Evolutionary conservation across 2,888 invertebrate genomes (phyloP).

Genomic region (Agrochola litura): DNA sequence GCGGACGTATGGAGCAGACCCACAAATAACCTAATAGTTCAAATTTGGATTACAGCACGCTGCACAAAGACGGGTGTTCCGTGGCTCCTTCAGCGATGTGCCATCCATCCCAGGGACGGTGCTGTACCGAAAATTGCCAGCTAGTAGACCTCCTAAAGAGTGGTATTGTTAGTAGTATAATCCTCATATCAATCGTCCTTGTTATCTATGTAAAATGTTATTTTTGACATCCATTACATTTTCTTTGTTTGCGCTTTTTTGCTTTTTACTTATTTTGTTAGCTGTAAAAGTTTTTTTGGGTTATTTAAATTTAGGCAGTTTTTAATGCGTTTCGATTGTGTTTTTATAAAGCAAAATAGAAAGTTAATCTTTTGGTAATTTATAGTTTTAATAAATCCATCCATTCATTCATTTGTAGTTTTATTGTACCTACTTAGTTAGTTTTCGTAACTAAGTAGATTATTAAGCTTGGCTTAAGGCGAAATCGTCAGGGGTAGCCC

Average conservation of each 20-base stretch:
- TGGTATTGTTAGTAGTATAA: conserved; percentile 83
- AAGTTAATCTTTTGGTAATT: conserved; percentile 26
- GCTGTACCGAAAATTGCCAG: conserved; percentile 84
- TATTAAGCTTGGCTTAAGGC: background rate
- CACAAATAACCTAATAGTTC: conserved; percentile 17
- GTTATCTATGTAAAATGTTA: conserved; percentile 42
- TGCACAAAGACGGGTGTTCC: conserved; percentile 86
- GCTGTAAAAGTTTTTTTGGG: background rate
- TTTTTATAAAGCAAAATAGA: background rate
- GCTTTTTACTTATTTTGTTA: background rate
- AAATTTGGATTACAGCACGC: conserved; percentile 69
- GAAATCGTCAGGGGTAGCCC: too few species aligned
- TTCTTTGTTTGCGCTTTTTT: background rate
- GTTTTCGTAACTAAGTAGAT: background rate
- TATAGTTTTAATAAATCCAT: conserved; percentile 39
- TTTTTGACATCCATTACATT: conserved; percentile 40
- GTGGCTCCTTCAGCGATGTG: conserved; percentile 85
- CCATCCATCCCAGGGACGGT: conserved; percentile 90
- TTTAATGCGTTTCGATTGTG: background rate
- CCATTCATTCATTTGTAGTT: conserved; percentile 44
- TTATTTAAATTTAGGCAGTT: background rate
- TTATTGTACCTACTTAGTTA: conserved; percentile 22
- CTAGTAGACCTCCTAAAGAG: conserved; percentile 79
- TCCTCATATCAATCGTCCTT: conserved; percentile 47
- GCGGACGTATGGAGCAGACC: conserved; percentile 3